phyloP scores from a whole-genome alignment of 2,888 invertebrate genomes.

The Rhogogaster chlorosoma region DNA sequence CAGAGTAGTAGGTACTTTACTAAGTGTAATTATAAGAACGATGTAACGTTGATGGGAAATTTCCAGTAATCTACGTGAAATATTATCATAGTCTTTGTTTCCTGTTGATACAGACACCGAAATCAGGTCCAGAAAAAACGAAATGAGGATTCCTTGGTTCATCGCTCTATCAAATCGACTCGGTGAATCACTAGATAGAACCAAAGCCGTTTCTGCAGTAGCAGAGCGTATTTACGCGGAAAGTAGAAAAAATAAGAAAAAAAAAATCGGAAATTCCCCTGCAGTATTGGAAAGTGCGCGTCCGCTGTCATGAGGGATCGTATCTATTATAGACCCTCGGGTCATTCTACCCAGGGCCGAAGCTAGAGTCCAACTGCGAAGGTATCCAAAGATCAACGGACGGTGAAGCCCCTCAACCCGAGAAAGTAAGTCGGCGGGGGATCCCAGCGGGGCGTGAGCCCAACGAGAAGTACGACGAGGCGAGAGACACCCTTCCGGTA shows the following conservation, averaged over 20 bases:
- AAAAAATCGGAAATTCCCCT: constrained; percentile 1
- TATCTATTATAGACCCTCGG: constrained; percentile 47
- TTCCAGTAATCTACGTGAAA: neutral
- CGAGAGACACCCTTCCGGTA: constrained; percentile 67
- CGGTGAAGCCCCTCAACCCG: constrained; percentile 56
- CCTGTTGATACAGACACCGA: neutral
- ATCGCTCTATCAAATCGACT: constrained; percentile 36
- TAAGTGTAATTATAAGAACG: neutral
- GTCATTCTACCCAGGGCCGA: constrained; percentile 41
- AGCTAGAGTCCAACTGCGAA: constrained; percentile 74
- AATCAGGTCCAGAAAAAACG: neutral
- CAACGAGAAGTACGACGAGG: constrained; percentile 56
- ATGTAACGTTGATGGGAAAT: constrained; percentile 1
- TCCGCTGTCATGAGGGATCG: constrained; percentile 45
- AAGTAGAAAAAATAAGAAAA: constrained; percentile 2
- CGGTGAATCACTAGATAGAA: constrained; percentile 30
- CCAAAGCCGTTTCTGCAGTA: neutral
- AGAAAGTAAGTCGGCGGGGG: constrained; percentile 46
- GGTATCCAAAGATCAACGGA: constrained; percentile 70
- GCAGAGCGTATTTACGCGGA: constrained; percentile 16
- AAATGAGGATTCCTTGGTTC: constrained; percentile 3
- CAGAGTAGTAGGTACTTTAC: neutral
- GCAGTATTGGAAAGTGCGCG: constrained; percentile 17
- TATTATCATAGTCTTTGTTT: neutral
- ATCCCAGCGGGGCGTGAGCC: constrained; percentile 51